Conservation (phyloP, 1,140 invertebrate species). For the Wasmannia auropunctata region DNA sequence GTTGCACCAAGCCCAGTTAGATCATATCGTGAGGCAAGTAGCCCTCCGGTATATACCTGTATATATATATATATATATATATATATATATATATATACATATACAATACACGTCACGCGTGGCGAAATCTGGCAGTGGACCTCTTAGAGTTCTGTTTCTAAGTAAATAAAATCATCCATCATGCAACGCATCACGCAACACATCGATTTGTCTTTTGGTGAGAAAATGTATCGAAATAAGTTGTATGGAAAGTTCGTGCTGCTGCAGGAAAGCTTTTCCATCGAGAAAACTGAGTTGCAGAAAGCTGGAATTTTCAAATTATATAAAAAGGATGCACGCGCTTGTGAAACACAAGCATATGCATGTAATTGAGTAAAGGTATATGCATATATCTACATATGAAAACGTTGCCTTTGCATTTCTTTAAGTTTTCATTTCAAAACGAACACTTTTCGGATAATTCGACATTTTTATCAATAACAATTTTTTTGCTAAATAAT, state of each 20-base stretch:
- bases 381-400: neutral
- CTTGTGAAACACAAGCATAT: neutral
- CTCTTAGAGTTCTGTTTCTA: neutral
- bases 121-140: constrained; percentile 18
- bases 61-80: too few species aligned
- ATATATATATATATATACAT: too few species aligned
- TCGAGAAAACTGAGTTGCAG: neutral
- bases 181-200: neutral
- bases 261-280: neutral
- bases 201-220: neutral
- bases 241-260: neutral
- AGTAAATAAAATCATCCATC: constrained; percentile 24
- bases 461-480: neutral
- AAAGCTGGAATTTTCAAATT: neutral
- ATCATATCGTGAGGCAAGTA: constrained; percentile 36
- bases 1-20: constrained; percentile 40
- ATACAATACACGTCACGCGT: neutral
- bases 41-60: neutral
- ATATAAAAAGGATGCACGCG: neutral
- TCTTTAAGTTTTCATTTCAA: neutral
- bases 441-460: neutral
- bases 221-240: constrained; percentile 8
- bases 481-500: neutral
- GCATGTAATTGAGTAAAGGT: neutral
- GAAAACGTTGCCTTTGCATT: neutral